A percentile compares a stretch with the other conserved stretches of the same genome.
These are phyloP conservation scores for Nothoprocta perdicaria DNA, from an alignment of 2,113 vertebrate genomes.

Conservation along the genomic window DNA sequence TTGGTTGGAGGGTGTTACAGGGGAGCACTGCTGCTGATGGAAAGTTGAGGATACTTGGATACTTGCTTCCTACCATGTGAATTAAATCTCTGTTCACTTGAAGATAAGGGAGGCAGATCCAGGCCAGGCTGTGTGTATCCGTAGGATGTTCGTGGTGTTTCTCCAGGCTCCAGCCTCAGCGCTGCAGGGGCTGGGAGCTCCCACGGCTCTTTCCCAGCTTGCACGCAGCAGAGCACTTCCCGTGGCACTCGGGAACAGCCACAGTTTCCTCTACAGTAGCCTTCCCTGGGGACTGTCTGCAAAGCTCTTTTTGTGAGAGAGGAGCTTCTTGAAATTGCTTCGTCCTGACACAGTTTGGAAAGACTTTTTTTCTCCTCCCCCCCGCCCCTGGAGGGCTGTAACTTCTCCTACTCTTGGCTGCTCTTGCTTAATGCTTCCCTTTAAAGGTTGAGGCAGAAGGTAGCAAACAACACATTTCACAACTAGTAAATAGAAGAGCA, in stretches of 20 bases:
- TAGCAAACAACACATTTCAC: background rate
- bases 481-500: background rate
- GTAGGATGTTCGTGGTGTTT: background rate
- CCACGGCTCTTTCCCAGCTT: background rate
- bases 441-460: conserved; percentile 39
- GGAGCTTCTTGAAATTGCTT: conserved; percentile 13
- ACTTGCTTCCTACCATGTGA: background rate
- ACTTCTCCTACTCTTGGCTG: conserved; percentile 59
- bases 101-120: background rate
- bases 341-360: conserved; percentile 61
- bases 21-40: background rate
- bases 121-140: background rate
- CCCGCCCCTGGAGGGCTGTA: background rate
- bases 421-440: conserved; percentile 60
- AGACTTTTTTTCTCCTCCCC: background rate
- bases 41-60: background rate
- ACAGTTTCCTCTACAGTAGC: conserved; percentile 7
- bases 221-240: conserved; percentile 15
- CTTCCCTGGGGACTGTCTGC: conserved; percentile 15
- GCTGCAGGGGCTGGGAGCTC: background rate
- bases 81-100: background rate
- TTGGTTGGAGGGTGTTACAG: background rate
- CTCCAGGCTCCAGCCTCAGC: background rate
- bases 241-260: background rate
- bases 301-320: background rate